Evolutionary conservation across 2,113 vertebrate species (phyloP), one percentile per base, ranked within the genome.

Genomic region (Pholis gunnellus): DNA sequence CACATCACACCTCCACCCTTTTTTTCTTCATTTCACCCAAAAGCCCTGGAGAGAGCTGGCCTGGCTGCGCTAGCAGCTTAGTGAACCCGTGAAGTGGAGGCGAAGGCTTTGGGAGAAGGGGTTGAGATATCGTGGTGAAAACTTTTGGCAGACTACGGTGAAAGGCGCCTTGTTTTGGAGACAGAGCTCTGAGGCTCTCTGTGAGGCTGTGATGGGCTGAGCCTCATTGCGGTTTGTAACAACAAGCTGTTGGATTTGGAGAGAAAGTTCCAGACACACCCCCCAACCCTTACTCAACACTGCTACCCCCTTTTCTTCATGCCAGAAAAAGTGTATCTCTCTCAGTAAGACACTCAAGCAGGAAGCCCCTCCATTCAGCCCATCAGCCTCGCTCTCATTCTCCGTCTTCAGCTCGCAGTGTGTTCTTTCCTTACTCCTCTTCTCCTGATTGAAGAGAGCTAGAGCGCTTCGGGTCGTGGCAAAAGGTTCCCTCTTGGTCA

Each of bases 231-330:
- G 80, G 90, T 93, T 92, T 92, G 78, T 92, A 87, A 82, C 89
- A 88, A 74, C 90, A 91, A 89, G 84, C 88, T 90, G 88, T 87
- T 86, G 90, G 90, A 91, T 90, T 88, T 84, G 73, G 81, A 91
- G 90, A 84, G 87, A 92, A 88, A 84, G 90, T 89, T 92, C 69
- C 75, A 90, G 91, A 82, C 87, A 88, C 88, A 72, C 88, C 89
- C 88, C 31, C 88, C 69, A 63, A 22, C 68, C 48, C 60, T 76
- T 65, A 83, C 71, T 85, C 67, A 73, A 74, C 2, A 11, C 57
- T 50, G 4, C 69, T 38, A 38, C 3, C 72, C 73, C 54, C 64
- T 36, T 80, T 74, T 66, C 38, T 66, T 57, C 44, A 34, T 61
- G 44, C 75, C 72, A 83, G 59, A 60, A 87, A 83, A 86, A 83